A percentile compares a stretch with the other conserved stretches of the same genome.
Evolutionary conservation across 2,113 vertebrate species (phyloP).

Genomic region (Perognathus longimembris): DNA sequence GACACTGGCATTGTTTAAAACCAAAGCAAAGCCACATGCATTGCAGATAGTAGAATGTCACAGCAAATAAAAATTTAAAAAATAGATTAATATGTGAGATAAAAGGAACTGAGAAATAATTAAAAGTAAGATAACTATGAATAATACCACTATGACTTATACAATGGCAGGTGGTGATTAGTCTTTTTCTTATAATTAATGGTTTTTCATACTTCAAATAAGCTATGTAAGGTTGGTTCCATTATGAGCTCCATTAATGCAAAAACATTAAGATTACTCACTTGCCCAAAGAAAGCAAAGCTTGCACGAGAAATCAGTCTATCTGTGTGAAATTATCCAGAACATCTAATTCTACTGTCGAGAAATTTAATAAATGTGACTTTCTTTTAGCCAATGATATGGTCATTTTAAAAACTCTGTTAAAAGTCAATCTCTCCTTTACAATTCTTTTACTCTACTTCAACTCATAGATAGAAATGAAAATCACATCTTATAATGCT

Average conservation of each 20-base stretch:
- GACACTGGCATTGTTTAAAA: background rate
- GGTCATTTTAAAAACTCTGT: background rate
- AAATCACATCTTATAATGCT: background rate
- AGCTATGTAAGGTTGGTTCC: background rate
- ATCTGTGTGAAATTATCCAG: background rate
- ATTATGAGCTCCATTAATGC: background rate
- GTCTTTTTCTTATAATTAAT: background rate
- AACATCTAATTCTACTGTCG: background rate
- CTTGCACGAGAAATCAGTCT: background rate
- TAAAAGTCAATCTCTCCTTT: background rate
- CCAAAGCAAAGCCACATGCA: background rate
- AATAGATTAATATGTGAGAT: background rate
- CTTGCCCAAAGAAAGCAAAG: background rate
- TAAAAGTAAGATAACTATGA: background rate
- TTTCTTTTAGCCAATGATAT: background rate
- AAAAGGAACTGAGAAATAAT: background rate
- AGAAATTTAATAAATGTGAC: background rate
- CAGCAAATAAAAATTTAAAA: slow-evolving; percentile 23
- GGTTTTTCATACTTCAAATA: background rate
- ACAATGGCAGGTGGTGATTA: background rate
- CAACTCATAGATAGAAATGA: background rate
- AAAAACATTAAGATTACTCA: background rate
- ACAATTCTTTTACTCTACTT: background rate
- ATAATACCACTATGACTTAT: background rate
- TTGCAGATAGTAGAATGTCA: background rate